A percentile compares a stretch with the other conserved stretches of the same genome.
These are phyloP conservation scores for Cabera pusaria DNA, from an alignment of 2,888 invertebrate genomes.

Conservation along the genomic window DNA sequence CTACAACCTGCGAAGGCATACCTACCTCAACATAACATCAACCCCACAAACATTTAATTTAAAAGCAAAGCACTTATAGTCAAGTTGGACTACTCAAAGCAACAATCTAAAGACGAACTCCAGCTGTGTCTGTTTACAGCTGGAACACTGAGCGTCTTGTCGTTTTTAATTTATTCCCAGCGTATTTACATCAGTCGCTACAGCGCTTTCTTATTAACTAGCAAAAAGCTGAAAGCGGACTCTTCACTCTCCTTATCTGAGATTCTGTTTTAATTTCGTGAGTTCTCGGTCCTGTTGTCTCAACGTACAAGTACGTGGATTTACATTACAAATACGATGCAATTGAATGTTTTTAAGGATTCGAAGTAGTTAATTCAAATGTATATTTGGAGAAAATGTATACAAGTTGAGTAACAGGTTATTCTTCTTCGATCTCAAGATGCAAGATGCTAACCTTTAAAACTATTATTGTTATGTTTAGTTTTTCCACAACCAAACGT, in stretches of 20 bases:
- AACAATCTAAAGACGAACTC: background rate
- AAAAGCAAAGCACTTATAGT: conserved; percentile 7
- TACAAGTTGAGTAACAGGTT: no score
- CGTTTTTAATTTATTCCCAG: conserved; percentile 30
- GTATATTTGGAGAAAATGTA: no score
- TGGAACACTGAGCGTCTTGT: conserved; percentile 14
- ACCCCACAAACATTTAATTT: conserved; percentile 2
- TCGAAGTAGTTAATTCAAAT: no score
- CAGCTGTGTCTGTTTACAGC: conserved; percentile 8
- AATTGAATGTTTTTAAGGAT: no score
- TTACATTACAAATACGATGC: no score
- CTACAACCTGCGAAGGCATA: no score
- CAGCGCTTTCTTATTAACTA: conserved; percentile 22
- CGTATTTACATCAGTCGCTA: conserved; percentile 24
- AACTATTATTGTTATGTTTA: no score
- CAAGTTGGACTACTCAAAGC: background rate
- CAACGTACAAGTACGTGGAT: background rate
- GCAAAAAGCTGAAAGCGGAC: conserved; percentile 15
- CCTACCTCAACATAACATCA: no score
- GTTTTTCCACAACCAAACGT: no score
- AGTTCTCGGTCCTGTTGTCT: conserved; percentile 35
- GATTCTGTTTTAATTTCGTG: conserved; percentile 42
- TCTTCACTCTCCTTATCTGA: conserved; percentile 20
- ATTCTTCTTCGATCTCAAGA: no score
- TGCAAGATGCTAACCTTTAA: no score